Base-by-base conservation (phyloP, 2,797 vertebrate genomes). In the Acridotheres tristis region DNA sequence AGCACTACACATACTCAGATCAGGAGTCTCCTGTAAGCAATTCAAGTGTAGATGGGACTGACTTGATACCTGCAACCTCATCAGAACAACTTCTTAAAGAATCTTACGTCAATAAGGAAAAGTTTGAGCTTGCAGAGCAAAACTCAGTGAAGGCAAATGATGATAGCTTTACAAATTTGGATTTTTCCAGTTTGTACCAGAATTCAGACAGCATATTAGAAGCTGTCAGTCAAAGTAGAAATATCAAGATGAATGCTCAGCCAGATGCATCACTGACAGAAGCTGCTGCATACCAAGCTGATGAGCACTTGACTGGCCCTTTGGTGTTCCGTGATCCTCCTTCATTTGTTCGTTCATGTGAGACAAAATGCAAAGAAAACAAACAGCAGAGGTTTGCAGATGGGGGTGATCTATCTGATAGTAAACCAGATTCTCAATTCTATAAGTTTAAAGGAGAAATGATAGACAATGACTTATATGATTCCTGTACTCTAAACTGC, bases 401-500 rank as follows among this genome's bases (percentile, higher is more conserved):
- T 57, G 78, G 45, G 95, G 97, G 97, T 69, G 79, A 89, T 40
- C 89, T 95, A 57, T 80, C 95, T 25, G 97, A 96, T 23, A 91
- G 85, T 7, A 87, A 92, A 4, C 50, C 92, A 5, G 68, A 83
- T 32, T 92, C 95, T 1, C 32, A 90, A 0, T 85, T 97, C 10
- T 75, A 96, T 76, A 74, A 97, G 30, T 92, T 99, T 95, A 94
- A 96, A 89, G 98, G 98, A 34, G 97, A 98, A 89, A 99, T 99
- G 99, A 97, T 99, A 85, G 98, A 98, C 21, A 99, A 99, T 91
- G 98, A 98, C 47, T 98, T 99, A 75, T 99, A 99, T 40, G 97
- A 97, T 67, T 81, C 92, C 14, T 87, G 73, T 20, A 34, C 45
- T 0, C 77, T 92, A 16, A 90, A 23, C 54, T 57, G 89, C 12